Evolutionary conservation across 2,797 vertebrate species (phyloP), one percentile per base, ranked within the genome.

Genomic region (Lepus oiostolus): DNA sequence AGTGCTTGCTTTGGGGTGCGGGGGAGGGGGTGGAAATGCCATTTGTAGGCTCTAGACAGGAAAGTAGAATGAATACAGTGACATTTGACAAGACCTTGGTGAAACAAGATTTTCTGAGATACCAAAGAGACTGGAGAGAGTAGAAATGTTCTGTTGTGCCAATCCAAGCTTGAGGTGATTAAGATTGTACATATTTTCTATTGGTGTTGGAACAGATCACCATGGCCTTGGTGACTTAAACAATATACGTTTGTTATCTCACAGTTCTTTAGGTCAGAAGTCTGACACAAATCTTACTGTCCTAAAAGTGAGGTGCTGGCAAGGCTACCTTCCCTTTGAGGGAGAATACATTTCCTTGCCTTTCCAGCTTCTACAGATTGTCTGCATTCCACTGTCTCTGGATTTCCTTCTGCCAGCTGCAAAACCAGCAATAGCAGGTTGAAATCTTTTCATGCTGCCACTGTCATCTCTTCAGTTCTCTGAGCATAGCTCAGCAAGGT

Each of bases 151-250:
- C 32, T 75, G 5, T 85, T 60, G 38, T 77, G 30, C 30, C 76
- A 76, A 87, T 67, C 62, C 26, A 75, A 87, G 35, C 54, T 92
- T 83, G 22, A 85, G 26, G 12, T 83, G 62, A 80, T 71, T 50
- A 54, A 68, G 24, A 24, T 28, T 12, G 3, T 65, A 2, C 65
- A 60, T 2, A 3, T 85, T 93, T 90, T 74, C 42, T 52, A 7
- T 32, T 62, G 47, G 50, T 77, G 77, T 14, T 58, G 6, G 84
- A 81, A 71, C 52, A 81, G 71, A 81, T 52, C 28, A 62, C 4
- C 35, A 80, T 14, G 72, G 22, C 10, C 32, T 47, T 60, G 35
- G 35, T 50, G 12, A 30, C 4, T 90, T 76, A 91, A 68, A 81
- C 17, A 68, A n/a, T 30, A 42, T 7, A 38, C 35, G 71, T 42